Conservation (phyloP, 2,888 invertebrate species). For the Margaritifera margaritifera region DNA sequence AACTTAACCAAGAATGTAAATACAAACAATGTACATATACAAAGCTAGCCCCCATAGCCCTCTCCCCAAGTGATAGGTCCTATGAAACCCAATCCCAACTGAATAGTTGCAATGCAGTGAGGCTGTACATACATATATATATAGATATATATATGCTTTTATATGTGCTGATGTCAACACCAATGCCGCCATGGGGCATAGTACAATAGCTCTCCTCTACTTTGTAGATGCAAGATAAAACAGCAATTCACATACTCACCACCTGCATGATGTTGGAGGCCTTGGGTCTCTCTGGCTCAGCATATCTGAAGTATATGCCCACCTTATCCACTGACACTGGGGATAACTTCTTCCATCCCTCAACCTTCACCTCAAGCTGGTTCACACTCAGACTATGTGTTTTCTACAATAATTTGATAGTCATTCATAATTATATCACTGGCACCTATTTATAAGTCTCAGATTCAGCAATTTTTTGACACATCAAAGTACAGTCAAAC, state of each 20-base stretch:
- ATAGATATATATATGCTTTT: too few species aligned
- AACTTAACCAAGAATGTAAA: too few species aligned
- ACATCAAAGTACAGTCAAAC: too few species aligned
- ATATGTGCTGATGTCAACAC: background rate
- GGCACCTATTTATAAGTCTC: too few species aligned
- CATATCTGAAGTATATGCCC: constrained; percentile 86
- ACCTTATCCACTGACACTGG: constrained; percentile 97
- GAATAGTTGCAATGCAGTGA: too few species aligned
- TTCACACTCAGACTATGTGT: constrained; percentile 86
- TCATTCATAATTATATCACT: too few species aligned
- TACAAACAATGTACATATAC: too few species aligned
- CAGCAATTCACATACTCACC: constrained; percentile 13
- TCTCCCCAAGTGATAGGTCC: too few species aligned
- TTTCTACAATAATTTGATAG: constrained; percentile 72
- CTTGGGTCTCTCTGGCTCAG: constrained; percentile 63
- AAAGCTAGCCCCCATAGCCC: too few species aligned
- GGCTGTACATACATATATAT: too few species aligned
- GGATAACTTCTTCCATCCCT: constrained; percentile 89
- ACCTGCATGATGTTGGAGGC: constrained; percentile 35
- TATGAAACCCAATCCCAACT: too few species aligned
- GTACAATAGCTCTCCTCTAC: background rate
- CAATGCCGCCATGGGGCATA: background rate
- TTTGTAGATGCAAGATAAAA: background rate
- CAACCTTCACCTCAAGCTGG: constrained; percentile 90
- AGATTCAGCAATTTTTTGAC: too few species aligned